Conservation (phyloP, 2,113 vertebrate genomes). For the Actinemys pallida region DNA sequence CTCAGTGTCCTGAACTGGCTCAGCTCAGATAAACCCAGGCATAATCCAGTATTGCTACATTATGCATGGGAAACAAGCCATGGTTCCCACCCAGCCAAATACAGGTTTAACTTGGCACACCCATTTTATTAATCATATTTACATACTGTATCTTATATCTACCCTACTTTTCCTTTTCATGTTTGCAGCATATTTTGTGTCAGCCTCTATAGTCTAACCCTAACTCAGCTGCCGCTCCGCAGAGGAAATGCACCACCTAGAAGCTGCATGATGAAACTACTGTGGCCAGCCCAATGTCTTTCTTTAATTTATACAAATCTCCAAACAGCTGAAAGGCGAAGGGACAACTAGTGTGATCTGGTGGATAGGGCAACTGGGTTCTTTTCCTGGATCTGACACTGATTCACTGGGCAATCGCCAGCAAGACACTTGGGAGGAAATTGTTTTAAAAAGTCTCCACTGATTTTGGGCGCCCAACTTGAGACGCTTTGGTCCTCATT, state of each 20-base stretch:
- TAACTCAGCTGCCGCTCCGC: background rate
- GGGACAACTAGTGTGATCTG: background rate
- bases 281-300: background rate
- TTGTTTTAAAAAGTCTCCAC: background rate
- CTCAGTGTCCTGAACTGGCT: background rate
- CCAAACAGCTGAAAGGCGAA: background rate
- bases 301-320: background rate
- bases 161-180: background rate
- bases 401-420: background rate
- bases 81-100: background rate
- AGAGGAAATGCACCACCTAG: background rate
- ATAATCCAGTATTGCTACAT: background rate
- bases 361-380: background rate
- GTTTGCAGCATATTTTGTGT: background rate
- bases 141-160: background rate
- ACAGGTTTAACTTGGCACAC: conserved; percentile 24
- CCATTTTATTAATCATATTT: conserved; percentile 7
- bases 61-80: background rate
- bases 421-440: background rate
- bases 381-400: background rate
- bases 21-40: background rate
- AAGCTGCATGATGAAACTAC: accelerated
- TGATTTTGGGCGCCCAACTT: background rate
- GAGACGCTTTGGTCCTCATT: background rate
- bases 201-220: background rate